These are phyloP conservation scores for Cynodonichthys magdalenae DNA, from an alignment of 2,797 vertebrate genomes.

Conservation along the genomic window DNA sequence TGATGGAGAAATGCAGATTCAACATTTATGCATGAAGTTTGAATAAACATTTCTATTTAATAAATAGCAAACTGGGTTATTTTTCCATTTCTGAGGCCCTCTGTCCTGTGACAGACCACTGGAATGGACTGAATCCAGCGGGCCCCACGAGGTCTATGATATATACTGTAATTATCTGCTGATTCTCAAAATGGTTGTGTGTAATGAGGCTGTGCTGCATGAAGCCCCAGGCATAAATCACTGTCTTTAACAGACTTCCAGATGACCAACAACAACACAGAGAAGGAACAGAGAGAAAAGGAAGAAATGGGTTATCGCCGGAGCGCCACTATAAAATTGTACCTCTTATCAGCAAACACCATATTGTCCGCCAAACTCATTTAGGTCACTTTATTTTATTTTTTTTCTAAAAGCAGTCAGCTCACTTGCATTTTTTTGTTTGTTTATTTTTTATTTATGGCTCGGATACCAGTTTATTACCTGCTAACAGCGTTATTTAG, in stretches of 20 bases:
- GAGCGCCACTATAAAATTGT: slow-evolving; percentile 42
- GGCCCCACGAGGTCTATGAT: slow-evolving; percentile 80
- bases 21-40: slow-evolving; percentile 31
- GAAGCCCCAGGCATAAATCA: slow-evolving; percentile 81
- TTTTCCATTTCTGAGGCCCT: slow-evolving; percentile 60
- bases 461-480: slow-evolving; percentile 30
- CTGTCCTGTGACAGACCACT: slow-evolving; percentile 66
- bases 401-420: slow-evolving; percentile 48
- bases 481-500: slow-evolving; percentile 49
- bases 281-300: slow-evolving; percentile 52
- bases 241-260: slow-evolving; percentile 80
- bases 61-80: slow-evolving; percentile 45
- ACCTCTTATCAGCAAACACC: slow-evolving; percentile 65
- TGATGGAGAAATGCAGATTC: slow-evolving; percentile 29
- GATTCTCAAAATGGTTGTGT: slow-evolving; percentile 85
- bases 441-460: slow-evolving; percentile 38
- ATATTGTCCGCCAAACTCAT: slow-evolving; percentile 61
- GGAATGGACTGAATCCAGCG: slow-evolving; percentile 69
- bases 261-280: slow-evolving; percentile 77
- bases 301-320: slow-evolving; percentile 60
- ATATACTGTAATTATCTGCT: slow-evolving; percentile 87
- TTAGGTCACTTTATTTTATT: slow-evolving; percentile 48
- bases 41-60: slow-evolving; percentile 29
- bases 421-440: slow-evolving; percentile 34
- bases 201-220: slow-evolving; percentile 84